Conservation (phyloP, 1,140 invertebrate genomes). For the Brachionus paranguensis region DNA sequence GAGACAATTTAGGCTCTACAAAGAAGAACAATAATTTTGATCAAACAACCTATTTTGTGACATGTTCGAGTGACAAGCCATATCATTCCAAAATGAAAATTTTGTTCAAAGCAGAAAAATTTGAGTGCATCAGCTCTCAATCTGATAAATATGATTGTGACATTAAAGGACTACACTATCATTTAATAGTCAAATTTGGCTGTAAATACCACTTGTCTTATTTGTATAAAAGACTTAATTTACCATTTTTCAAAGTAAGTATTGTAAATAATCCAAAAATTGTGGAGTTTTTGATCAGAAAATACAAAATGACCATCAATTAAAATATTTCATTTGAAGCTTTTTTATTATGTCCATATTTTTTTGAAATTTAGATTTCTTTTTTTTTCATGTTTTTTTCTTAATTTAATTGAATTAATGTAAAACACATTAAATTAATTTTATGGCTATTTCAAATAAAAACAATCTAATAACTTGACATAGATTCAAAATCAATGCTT, state of each 20-base stretch:
- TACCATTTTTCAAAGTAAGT: slow-evolving; percentile 5
- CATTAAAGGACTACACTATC: slow-evolving; percentile 1
- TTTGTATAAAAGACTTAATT: slow-evolving; percentile 13
- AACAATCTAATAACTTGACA: background rate
- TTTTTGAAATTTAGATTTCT: background rate
- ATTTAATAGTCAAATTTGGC: slow-evolving; percentile 16
- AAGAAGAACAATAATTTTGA: background rate
- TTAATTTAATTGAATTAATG: slow-evolving; percentile 14
- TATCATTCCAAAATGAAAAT: slow-evolving; percentile 1
- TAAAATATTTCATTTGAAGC: background rate
- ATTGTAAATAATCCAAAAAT: slow-evolving; percentile 24
- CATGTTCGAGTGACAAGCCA: background rate
- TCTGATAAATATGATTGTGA: slow-evolving; percentile 28
- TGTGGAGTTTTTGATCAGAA: background rate
- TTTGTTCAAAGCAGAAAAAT: slow-evolving; percentile 2
- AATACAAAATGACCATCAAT: slow-evolving; percentile 7
- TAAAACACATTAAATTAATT: background rate
- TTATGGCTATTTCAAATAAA: background rate
- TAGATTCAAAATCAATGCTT: background rate
- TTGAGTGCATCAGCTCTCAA: background rate
- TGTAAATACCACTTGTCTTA: slow-evolving; percentile 27
- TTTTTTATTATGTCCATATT: background rate
- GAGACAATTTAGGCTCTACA: background rate
- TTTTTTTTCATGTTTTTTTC: background rate
- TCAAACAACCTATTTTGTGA: slow-evolving; percentile 17